These are phyloP conservation scores for Aphelinus certus DNA, from an alignment of 1,140 invertebrate genomes.

Conservation along the genomic window DNA sequence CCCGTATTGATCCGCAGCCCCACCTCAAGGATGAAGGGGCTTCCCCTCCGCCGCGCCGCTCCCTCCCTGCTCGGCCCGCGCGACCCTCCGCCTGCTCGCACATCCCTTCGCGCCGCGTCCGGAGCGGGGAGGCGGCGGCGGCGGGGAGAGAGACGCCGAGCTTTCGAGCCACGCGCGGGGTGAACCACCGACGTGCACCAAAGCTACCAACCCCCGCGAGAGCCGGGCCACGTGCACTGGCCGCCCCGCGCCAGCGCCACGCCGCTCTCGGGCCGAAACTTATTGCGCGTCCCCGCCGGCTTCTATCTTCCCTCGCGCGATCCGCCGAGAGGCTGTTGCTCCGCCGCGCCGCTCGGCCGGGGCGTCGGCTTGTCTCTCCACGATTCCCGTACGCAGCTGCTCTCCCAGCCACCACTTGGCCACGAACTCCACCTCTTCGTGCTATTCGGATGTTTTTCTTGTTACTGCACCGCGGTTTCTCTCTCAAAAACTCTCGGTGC, in stretches of 20 bases:
- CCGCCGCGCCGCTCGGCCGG: not conserved
- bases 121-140: constrained; percentile 7
- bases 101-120: constrained; percentile 13
- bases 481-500: too few relatives aligned
- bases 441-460: too few relatives aligned
- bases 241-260: too few relatives aligned
- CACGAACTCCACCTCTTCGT: too few relatives aligned
- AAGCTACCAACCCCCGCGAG: constrained; percentile 50
- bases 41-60: constrained; percentile 50
- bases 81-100: not conserved
- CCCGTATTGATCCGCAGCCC: constrained; percentile 46
- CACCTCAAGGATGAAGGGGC: constrained; percentile 66
- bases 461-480: too few relatives aligned
- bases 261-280: too few relatives aligned
- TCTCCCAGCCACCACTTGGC: too few relatives aligned
- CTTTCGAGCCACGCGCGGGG: constrained; percentile 35
- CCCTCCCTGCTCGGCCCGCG: constrained; percentile 26
- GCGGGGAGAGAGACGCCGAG: constrained; percentile 35
- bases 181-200: constrained; percentile 54
- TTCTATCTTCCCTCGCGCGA: too few relatives aligned
- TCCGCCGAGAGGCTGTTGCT: too few relatives aligned
- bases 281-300: not conserved
- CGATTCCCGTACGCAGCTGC: too few relatives aligned
- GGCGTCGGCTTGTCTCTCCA: not conserved
- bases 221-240: too few relatives aligned